phyloP scores from a whole-genome alignment of 2,888 invertebrate species.

The Meandrusa payeni region DNA sequence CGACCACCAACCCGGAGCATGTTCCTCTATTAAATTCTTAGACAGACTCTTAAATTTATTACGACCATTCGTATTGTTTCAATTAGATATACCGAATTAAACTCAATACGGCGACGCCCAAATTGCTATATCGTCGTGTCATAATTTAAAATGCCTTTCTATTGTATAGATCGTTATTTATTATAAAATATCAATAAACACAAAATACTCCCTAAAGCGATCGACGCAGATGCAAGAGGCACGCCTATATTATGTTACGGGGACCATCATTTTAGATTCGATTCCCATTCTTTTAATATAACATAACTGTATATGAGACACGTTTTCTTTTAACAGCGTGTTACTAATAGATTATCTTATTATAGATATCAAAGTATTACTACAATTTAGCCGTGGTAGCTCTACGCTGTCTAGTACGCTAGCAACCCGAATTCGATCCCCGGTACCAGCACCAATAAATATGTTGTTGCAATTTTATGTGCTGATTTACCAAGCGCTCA shows the following conservation, averaged over 20 bases:
- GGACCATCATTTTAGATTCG: conserved; percentile 53
- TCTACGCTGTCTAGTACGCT: no score
- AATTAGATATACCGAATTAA: conserved; percentile 72
- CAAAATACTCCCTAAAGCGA: conserved; percentile 52
- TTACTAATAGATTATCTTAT: no score
- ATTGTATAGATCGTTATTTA: conserved; percentile 60
- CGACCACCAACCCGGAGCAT: conserved; percentile 62
- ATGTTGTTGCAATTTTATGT: no score
- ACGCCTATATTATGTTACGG: conserved; percentile 65
- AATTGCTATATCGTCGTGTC: conserved; percentile 62
- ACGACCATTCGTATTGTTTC: conserved; percentile 66
- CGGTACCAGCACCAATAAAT: no score
- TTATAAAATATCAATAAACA: conserved; percentile 66
- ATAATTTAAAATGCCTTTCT: conserved; percentile 56
- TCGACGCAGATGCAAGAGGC: conserved; percentile 40
- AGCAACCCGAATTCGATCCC: no score
- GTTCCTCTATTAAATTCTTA: conserved; percentile 54
- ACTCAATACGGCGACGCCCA: conserved; percentile 66
- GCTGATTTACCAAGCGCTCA: no score
- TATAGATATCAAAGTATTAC: no score
- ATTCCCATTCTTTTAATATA: conserved; percentile 36
- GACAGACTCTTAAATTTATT: conserved; percentile 62
- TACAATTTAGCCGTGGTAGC: no score
- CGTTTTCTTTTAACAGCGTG: conserved; percentile 28
- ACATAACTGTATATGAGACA: conserved; percentile 37